Conservation (phyloP, 2,113 vertebrate species). For the Ginglymostoma cirratum region DNA sequence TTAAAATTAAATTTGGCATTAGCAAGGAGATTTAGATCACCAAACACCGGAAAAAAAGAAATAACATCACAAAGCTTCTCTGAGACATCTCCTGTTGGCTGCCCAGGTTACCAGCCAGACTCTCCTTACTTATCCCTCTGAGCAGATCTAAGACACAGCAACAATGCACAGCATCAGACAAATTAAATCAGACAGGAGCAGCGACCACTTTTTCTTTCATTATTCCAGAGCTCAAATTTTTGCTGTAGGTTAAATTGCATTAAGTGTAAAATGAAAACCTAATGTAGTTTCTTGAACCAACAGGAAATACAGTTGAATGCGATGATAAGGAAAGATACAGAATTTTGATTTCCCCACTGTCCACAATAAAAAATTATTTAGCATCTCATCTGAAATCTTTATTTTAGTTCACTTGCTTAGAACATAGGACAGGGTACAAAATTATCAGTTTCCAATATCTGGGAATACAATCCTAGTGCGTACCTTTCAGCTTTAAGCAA, state of each 20-base stretch:
- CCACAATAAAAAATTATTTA: background rate
- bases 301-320: background rate
- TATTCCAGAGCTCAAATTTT: background rate
- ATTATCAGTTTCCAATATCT: background rate
- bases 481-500: background rate
- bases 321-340: background rate
- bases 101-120: background rate
- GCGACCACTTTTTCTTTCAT: background rate
- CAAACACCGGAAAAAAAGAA: background rate
- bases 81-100: background rate
- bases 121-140: background rate
- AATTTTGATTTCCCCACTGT: background rate
- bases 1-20: background rate
- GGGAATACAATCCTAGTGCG: background rate
- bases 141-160: background rate
- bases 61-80: background rate
- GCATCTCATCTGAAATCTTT: background rate
- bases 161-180: background rate
- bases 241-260: background rate
- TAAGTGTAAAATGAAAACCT: background rate
- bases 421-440: background rate
- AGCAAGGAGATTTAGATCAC: background rate
- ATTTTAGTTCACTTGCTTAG: background rate
- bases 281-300: background rate
- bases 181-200: background rate